Conservation (phyloP, 2,888 invertebrate species). For the Cephus pygmeus region DNA sequence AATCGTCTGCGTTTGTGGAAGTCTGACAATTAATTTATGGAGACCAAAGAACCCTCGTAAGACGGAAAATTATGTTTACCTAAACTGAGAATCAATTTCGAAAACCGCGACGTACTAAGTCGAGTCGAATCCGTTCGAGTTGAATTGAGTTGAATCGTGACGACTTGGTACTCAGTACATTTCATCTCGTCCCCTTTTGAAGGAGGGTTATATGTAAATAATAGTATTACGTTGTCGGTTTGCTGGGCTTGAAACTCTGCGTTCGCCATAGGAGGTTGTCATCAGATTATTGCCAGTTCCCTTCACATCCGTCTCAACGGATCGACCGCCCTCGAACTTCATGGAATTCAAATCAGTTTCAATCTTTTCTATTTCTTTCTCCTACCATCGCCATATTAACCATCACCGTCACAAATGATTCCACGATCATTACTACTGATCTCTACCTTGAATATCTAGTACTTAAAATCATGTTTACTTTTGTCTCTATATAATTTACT, state of each 20-base stretch:
- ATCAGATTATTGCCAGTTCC: conserved; percentile 47
- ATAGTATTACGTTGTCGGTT: conserved; percentile 56
- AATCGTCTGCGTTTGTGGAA: too few species aligned
- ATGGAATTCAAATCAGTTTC: conserved; percentile 40
- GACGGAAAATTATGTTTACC: conserved; percentile 56
- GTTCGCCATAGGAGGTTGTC: conserved; percentile 43
- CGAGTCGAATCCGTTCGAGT: background rate
- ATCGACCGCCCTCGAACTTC: conserved; percentile 31
- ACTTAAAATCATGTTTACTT: background rate
- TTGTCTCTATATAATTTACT: too few species aligned
- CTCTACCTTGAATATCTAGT: background rate
- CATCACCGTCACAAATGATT: background rate
- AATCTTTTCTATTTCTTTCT: background rate
- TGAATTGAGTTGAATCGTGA: background rate
- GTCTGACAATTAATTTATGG: too few species aligned
- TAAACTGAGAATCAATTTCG: conserved; percentile 51
- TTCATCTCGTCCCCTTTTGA: conserved; percentile 8
- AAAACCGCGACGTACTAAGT: conserved; percentile 3
- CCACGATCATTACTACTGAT: background rate
- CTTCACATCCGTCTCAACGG: conserved; percentile 25
- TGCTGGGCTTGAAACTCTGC: conserved; percentile 37
- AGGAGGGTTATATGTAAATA: conserved; percentile 52
- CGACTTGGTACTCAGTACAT: background rate
- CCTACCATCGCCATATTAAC: background rate
- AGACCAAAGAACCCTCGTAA: conserved; percentile 12